Evolutionary conservation across 2,113 vertebrate species (phyloP).

Genomic region (Hypomesus transpacificus): DNA sequence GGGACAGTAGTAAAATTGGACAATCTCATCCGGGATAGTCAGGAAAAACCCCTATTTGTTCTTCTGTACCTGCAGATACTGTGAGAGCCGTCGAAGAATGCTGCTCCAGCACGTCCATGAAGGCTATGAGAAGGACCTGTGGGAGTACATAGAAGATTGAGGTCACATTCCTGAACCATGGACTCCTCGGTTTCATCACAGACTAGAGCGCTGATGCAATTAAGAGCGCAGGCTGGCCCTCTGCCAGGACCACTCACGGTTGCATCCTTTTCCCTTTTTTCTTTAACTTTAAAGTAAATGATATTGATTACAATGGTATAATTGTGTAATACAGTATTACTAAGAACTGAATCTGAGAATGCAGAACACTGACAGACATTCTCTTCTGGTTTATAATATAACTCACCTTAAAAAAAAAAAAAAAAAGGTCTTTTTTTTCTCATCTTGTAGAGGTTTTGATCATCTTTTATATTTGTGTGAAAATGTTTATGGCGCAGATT

Average conservation of each 20-base stretch:
- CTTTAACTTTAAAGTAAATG: constrained; percentile 93
- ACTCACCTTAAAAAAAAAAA: constrained; percentile 75
- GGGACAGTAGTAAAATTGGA: too few relatives aligned
- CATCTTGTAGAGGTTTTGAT: constrained; percentile 53
- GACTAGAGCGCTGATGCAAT: constrained; percentile 92
- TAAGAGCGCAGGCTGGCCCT: constrained; percentile 73
- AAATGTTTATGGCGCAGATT: constrained; percentile 82
- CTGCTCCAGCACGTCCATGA: constrained; percentile 99
- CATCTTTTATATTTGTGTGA: constrained; percentile 72
- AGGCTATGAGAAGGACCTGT: constrained; percentile 99
- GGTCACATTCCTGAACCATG: constrained; percentile 76
- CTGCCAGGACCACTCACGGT: constrained; percentile 80
- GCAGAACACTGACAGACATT: constrained; percentile 66
- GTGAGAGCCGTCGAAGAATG: constrained; percentile 98
- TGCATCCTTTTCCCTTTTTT: constrained; percentile 70
- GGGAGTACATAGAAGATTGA: constrained; percentile 99
- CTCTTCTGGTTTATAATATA: constrained; percentile 87
- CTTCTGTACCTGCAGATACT: constrained; percentile 82
- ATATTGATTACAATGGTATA: constrained; percentile 95
- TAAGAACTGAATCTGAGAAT: constrained; percentile 86
- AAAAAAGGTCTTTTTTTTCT: constrained; percentile 55
- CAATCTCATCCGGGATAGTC: too few relatives aligned
- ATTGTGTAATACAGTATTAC: constrained; percentile 98
- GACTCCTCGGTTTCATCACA: constrained; percentile 87
- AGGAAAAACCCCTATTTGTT: neutral